phyloP scores from a whole-genome alignment of 2,797 vertebrate species.

The Thamnophis elegans region DNA sequence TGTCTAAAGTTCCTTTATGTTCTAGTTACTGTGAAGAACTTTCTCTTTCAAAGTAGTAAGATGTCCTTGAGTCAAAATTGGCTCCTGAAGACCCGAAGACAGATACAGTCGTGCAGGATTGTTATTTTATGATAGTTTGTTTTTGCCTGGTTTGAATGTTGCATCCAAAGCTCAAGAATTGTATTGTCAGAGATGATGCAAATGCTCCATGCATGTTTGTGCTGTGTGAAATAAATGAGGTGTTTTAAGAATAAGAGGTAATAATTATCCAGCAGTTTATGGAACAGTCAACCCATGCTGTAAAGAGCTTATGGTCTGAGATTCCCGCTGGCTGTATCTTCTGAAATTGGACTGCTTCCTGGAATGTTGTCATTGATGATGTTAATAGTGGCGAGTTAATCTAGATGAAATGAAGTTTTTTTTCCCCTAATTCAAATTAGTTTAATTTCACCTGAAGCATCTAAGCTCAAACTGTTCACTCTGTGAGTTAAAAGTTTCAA shows the following conservation, averaged over 20 bases:
- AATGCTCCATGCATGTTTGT: not conserved
- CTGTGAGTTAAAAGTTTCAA: constrained; percentile 47
- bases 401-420: constrained; percentile 44
- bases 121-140: not conserved
- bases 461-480: constrained; percentile 42
- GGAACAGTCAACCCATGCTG: not conserved
- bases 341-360: constrained; percentile 31
- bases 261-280: not conserved
- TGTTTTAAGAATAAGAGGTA: not conserved
- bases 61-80: not conserved
- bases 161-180: not conserved
- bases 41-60: not conserved
- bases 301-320: not conserved
- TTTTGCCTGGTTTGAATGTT: not conserved
- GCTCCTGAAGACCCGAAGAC: not conserved
- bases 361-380: constrained; percentile 31
- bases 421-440: constrained; percentile 52
- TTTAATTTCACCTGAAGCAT: constrained; percentile 57
- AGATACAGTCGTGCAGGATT: not conserved
- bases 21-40: not conserved
- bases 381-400: constrained; percentile 53
- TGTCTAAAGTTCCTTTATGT: not conserved
- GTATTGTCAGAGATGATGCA: not conserved
- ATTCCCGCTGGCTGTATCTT: not conserved
- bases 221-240: not conserved